These are phyloP conservation scores for Huso huso DNA, from an alignment of 2,797 vertebrate genomes.

Conservation along the genomic window DNA sequence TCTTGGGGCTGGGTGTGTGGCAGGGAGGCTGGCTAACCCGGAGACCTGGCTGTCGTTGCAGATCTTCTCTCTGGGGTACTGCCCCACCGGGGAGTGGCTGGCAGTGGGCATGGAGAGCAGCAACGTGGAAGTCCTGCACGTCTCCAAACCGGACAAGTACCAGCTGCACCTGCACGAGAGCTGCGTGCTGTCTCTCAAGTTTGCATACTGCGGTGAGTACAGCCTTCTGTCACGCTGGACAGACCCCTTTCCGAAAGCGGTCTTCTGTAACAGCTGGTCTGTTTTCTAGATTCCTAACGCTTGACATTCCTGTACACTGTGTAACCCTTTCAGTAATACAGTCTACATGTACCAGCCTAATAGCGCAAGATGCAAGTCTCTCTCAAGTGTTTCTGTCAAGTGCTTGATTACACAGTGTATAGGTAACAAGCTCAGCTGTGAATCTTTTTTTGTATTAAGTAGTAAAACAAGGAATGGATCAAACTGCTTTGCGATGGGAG, in stretches of 20 bases:
- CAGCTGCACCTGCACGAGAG: constrained; percentile 65
- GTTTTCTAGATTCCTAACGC: not conserved
- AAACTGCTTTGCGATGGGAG: too few relatives aligned
- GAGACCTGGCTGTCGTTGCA: constrained; percentile 1
- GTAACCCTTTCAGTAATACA: constrained; percentile 15
- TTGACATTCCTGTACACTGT: not conserved
- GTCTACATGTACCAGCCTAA: constrained; percentile 15
- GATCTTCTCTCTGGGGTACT: constrained; percentile 55
- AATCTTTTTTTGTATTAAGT: too few relatives aligned
- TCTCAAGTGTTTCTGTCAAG: too few relatives aligned
- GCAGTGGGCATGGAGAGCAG: constrained; percentile 61
- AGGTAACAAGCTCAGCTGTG: too few relatives aligned
- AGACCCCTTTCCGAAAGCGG: not conserved
- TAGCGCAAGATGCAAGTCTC: not conserved
- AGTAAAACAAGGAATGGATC: too few relatives aligned
- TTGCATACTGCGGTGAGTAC: constrained; percentile 64
- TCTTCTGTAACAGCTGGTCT: not conserved
- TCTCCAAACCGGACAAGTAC: constrained; percentile 58
- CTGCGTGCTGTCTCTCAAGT: constrained; percentile 67
- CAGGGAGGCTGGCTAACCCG: not conserved
- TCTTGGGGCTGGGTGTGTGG: not conserved
- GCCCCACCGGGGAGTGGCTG: constrained; percentile 49
- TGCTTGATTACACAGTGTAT: too few relatives aligned
- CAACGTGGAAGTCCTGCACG: constrained; percentile 64
- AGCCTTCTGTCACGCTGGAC: not conserved